A percentile compares a stretch with the other conserved stretches of the same genome.
Evolutionary conservation across 1,140 invertebrate species (phyloP).

Genomic region (Manduca sexta): DNA sequence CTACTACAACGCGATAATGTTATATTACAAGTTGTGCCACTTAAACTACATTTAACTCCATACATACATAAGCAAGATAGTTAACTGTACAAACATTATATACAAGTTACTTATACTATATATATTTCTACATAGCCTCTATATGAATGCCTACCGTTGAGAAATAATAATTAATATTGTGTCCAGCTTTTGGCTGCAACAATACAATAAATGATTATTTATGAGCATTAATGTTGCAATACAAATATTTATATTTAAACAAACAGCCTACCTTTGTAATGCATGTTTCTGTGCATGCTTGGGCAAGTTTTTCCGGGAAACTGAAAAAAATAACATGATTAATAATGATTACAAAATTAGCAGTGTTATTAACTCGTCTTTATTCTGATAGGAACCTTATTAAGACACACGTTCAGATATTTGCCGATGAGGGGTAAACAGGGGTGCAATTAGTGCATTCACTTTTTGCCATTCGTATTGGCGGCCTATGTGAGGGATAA

Average conservation of each 20-base stretch:
- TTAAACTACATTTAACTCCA: slow-evolving; percentile 41
- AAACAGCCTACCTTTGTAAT: slow-evolving; percentile 80
- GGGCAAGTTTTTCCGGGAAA: slow-evolving; percentile 85
- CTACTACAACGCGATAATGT: neutral
- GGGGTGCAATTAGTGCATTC: no score
- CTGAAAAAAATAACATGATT: slow-evolving; percentile 63
- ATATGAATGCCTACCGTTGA: slow-evolving; percentile 45
- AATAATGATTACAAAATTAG: no score
- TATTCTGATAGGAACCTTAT: no score
- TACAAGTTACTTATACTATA: slow-evolving; percentile 45
- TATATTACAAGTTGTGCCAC: slow-evolving; percentile 4
- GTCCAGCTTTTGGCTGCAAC: slow-evolving; percentile 80
- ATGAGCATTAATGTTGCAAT: no score
- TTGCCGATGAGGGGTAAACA: no score
- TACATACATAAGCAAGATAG: slow-evolving; percentile 41
- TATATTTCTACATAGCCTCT: slow-evolving; percentile 25
- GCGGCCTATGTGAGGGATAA: no score
- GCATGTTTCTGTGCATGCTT: slow-evolving; percentile 89
- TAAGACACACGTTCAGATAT: no score
- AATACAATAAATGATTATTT: slow-evolving; percentile 16
- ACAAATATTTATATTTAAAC: no score
- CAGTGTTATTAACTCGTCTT: no score
- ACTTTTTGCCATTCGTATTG: no score
- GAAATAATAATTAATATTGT: slow-evolving; percentile 71
- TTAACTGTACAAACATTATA: slow-evolving; percentile 59